A percentile compares a stretch with the other conserved stretches of the same genome.
Evolutionary conservation across 2,797 vertebrate genomes (phyloP).

Genomic region (Tapirus indicus): DNA sequence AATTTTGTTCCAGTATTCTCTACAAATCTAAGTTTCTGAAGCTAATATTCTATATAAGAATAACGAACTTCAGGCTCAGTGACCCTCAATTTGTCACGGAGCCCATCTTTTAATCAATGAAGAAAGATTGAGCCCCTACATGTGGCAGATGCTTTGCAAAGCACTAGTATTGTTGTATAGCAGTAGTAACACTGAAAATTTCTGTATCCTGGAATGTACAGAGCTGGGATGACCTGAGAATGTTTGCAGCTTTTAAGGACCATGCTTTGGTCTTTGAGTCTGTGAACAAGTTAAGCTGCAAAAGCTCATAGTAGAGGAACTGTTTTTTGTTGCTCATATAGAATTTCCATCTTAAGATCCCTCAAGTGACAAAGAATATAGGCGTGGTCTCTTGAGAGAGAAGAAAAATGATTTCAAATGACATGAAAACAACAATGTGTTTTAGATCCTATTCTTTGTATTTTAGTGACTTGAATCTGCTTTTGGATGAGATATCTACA

Average conservation of each 20-base stretch:
- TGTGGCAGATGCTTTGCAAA: neutral
- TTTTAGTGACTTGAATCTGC: neutral
- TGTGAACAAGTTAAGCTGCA: neutral
- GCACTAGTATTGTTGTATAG: neutral
- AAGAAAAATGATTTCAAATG: constrained; percentile 17
- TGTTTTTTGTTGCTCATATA: neutral
- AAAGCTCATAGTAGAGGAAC: neutral
- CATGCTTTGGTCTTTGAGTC: neutral
- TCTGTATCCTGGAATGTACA: neutral
- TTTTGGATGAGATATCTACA: neutral
- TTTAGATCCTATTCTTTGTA: neutral
- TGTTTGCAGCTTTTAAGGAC: neutral
- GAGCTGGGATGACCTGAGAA: neutral
- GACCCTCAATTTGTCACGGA: neutral
- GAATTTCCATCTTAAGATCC: neutral
- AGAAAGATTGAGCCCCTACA: neutral
- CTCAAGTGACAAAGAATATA: neutral
- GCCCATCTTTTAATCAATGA: neutral
- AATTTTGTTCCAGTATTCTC: neutral
- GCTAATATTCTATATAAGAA: neutral
- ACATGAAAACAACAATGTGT: neutral
- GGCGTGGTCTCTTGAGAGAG: neutral
- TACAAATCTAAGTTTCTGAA: constrained; percentile 17
- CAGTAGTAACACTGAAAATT: neutral
- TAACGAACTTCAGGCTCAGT: neutral